A percentile compares a stretch with the other conserved stretches of the same genome.
Evolutionary conservation across 2,888 invertebrate species (phyloP).

Genomic region (Notodromas monacha): DNA sequence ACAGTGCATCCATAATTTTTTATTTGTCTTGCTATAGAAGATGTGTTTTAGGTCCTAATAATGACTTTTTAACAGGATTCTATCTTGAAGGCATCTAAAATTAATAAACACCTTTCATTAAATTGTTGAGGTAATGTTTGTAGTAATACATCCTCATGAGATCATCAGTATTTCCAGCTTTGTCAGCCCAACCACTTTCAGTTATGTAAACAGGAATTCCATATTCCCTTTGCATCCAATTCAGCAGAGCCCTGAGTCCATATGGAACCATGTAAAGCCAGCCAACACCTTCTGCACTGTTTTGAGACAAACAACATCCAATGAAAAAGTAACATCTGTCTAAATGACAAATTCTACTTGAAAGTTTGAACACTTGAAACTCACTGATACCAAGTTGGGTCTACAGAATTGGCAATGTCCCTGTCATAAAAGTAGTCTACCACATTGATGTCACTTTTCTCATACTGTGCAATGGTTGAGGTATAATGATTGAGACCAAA

Average conservation of each 20-base stretch:
- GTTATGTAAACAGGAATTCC: conserved; percentile 23
- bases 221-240: conserved; percentile 24
- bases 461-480: conserved; percentile 10
- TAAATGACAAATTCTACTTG: no score
- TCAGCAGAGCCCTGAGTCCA: conserved; percentile 24
- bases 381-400: neutral
- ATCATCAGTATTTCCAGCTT: neutral
- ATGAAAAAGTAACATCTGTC: no score
- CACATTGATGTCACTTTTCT: neutral
- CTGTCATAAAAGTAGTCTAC: neutral
- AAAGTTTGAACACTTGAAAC: neutral
- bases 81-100: no score
- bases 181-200: conserved; percentile 16
- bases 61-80: no score
- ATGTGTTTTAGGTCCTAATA: no score
- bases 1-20: neutral
- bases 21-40: no score
- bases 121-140: conserved; percentile 12
- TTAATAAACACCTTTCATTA: conserved; percentile 10
- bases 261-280: conserved; percentile 16
- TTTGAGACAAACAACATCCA: no score
- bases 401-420: neutral
- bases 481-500: conserved; percentile 41
- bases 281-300: no score
- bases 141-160: conserved; percentile 7